Percentiles rank a stretch among this genome's conserved stretches.
These are phyloP conservation scores for Eupsilia transversa DNA, from an alignment of 2,888 invertebrate genomes.

Conservation along the genomic window DNA sequence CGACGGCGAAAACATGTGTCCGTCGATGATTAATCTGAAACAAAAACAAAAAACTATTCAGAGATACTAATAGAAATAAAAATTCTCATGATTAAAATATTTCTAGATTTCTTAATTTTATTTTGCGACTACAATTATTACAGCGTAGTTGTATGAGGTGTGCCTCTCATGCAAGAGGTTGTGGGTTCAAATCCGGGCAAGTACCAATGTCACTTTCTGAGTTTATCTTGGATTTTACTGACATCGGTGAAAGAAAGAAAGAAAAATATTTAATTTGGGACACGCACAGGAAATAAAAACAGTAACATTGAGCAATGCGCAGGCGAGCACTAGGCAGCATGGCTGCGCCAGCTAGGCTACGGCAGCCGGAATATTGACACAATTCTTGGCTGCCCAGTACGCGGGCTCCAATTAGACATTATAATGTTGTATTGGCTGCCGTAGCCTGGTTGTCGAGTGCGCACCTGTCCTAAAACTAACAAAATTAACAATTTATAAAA, in stretches of 20 bases:
- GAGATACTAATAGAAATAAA: background rate
- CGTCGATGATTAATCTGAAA: constrained; percentile 82
- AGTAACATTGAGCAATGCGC: too few relatives aligned
- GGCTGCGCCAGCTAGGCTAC: too few relatives aligned
- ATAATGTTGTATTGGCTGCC: too few relatives aligned
- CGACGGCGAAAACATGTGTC: constrained; percentile 87
- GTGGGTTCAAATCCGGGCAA: background rate
- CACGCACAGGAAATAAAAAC: too few relatives aligned
- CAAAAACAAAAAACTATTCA: constrained; percentile 66
- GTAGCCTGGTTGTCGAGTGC: too few relatives aligned
- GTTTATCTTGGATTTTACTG: background rate
- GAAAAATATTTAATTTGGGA: too few relatives aligned
- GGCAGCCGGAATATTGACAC: too few relatives aligned
- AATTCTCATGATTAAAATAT: background rate
- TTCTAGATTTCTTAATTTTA: background rate
- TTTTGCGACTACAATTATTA: background rate
- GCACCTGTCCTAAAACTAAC: too few relatives aligned
- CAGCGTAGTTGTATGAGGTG: background rate
- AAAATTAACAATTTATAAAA: too few relatives aligned
- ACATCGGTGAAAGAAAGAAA: background rate
- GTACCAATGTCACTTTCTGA: background rate
- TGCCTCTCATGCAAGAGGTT: background rate
- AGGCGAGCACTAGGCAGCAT: too few relatives aligned
- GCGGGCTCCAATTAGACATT: too few relatives aligned
- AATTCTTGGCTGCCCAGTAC: too few relatives aligned